phyloP scores from a whole-genome alignment of 2,797 vertebrate species.

The Numenius phaeopus region DNA sequence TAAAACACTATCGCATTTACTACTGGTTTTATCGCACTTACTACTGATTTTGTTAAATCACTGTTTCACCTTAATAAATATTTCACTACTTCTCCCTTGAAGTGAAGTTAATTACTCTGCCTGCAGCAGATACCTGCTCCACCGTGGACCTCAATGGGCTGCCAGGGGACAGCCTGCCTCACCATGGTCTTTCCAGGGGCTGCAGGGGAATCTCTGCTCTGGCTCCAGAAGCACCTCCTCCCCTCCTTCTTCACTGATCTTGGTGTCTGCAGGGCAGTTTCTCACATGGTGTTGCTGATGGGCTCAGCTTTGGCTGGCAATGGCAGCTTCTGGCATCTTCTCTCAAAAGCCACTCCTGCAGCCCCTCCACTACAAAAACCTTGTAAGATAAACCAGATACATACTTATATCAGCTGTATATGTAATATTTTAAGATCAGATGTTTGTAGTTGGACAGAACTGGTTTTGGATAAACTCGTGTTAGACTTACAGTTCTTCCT shows the following conservation, averaged over 20 bases:
- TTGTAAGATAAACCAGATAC: not conserved
- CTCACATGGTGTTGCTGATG: not conserved
- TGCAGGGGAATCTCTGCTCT: not conserved
- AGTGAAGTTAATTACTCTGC: no score
- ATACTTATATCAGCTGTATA: not conserved
- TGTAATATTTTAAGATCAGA: not conserved
- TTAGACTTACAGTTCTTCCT: not conserved
- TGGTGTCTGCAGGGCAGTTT: not conserved
- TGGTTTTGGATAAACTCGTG: not conserved
- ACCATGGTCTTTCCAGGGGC: fast-evolving
- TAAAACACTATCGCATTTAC: no score
- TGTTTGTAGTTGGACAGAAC: not conserved
- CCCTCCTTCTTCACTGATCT: not conserved
- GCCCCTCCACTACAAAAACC: fast-evolving
- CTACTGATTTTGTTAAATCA: no score
- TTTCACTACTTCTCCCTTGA: no score
- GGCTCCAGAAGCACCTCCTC: fast-evolving
- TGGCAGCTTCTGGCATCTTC: not conserved
- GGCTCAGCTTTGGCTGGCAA: not conserved
- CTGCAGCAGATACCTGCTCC: not conserved
- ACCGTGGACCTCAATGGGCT: not conserved
- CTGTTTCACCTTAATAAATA: no score
- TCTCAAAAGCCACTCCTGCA: not conserved
- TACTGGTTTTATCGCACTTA: no score
- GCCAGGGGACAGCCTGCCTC: not conserved